Evolutionary conservation across 2,113 vertebrate genomes (phyloP).

Genomic region (Solea solea): DNA sequence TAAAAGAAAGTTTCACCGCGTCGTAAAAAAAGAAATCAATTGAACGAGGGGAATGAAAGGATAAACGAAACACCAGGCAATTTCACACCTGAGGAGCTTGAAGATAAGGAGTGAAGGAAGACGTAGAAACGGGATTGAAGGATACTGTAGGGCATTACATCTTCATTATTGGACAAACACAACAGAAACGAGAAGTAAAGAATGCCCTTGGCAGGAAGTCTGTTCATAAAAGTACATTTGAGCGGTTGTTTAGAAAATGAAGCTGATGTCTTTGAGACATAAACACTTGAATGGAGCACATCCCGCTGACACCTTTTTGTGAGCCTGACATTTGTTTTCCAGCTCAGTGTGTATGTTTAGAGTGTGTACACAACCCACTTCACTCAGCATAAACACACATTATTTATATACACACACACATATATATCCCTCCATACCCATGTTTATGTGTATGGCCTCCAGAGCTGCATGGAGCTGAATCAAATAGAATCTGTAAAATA

Average conservation of each 20-base stretch:
- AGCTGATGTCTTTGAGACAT: neutral
- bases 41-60: neutral
- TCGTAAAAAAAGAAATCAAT: constrained; percentile 12
- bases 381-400: constrained; percentile 30
- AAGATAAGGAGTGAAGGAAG: constrained; percentile 17
- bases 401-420: too few relatives aligned
- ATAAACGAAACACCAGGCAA: constrained; percentile 25
- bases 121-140: constrained; percentile 6
- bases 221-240: constrained; percentile 6
- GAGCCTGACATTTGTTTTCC: constrained; percentile 1
- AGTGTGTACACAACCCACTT: constrained; percentile 18
- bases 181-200: neutral
- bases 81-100: constrained; percentile 49
- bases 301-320: constrained; percentile 18
- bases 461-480: constrained; percentile 38
- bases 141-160: neutral
- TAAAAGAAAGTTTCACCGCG: neutral
- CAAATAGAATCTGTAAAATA: constrained; percentile 59
- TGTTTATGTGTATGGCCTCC: constrained; percentile 5
- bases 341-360: constrained; percentile 4
- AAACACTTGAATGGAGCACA: neutral
- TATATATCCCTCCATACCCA: too few relatives aligned
- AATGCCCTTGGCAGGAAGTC: neutral
- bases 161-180: constrained; percentile 6
- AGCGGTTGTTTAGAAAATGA: neutral